phyloP scores from a whole-genome alignment of 2,888 invertebrate genomes.

The Acanthopleura granulata region DNA sequence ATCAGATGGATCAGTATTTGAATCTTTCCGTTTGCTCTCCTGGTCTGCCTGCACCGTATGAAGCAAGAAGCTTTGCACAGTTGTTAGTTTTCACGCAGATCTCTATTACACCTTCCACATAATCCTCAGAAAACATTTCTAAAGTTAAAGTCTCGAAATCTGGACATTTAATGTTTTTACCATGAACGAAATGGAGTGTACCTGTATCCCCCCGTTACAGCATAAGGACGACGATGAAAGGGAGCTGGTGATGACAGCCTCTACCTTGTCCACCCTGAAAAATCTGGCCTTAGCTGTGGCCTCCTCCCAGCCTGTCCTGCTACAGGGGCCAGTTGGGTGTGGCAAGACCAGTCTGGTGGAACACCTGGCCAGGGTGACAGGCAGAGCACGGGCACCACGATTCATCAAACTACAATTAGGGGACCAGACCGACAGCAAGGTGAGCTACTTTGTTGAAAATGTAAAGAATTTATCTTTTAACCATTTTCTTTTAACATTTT shows the following conservation, averaged over 20 bases:
- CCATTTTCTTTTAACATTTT: no score
- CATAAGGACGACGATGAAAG: background rate
- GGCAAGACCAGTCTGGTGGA: slow-evolving; percentile 94
- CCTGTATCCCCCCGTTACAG: background rate
- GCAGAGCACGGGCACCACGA: slow-evolving; percentile 72
- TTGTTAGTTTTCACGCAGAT: no score
- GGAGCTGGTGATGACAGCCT: slow-evolving; percentile 78
- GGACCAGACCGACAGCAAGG: slow-evolving; percentile 96
- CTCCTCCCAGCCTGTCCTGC: slow-evolving; percentile 72
- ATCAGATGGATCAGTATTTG: no score
- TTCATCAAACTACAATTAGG: slow-evolving; percentile 92
- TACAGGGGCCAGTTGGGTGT: slow-evolving; percentile 91
- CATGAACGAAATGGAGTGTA: no score
- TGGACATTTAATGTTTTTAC: no score
- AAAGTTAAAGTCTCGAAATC: no score
- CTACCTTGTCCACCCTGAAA: slow-evolving; percentile 76
- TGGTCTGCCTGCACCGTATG: no score
- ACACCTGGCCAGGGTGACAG: slow-evolving; percentile 85
- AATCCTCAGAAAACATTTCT: no score
- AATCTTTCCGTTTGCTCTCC: no score
- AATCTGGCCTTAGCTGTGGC: slow-evolving; percentile 85
- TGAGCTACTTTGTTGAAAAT: slow-evolving; percentile 35
- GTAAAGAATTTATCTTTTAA: no score
- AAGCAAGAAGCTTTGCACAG: no score
- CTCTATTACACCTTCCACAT: no score